Percentiles rank a stretch among this genome's conserved stretches.
Conservation (phyloP, 1,140 invertebrate species). For the Catajapyx aquilonaris region DNA sequence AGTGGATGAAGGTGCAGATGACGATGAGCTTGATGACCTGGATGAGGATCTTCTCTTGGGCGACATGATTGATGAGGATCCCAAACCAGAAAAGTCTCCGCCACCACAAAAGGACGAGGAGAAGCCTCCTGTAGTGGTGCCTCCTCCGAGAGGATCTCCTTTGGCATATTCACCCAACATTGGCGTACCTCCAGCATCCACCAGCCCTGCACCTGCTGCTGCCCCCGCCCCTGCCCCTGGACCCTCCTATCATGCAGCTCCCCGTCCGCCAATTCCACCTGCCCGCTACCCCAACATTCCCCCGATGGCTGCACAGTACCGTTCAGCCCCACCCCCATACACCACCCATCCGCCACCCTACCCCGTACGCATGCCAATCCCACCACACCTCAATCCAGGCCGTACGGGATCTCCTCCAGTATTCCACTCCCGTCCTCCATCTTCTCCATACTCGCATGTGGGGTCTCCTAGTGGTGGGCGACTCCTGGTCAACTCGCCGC, state of each 20-base stretch:
- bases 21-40: no score
- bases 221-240: slow-evolving; percentile 5
- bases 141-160: slow-evolving; percentile 28
- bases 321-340: no score
- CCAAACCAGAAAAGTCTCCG: no score
- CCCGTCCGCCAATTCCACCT: slow-evolving; percentile 1
- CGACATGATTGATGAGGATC: no score
- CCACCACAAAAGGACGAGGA: slow-evolving; percentile 8
- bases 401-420: slow-evolving; percentile 23
- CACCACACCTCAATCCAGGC: slow-evolving; percentile 18
- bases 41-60: no score
- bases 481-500: background rate
- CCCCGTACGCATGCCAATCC: slow-evolving; percentile 10
- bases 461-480: background rate
- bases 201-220: slow-evolving; percentile 20
- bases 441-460: slow-evolving; percentile 5
- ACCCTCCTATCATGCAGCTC: slow-evolving; percentile 10
- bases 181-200: no score
- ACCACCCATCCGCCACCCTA: no score
- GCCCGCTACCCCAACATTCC: no score
- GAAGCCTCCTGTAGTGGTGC: slow-evolving; percentile 31
- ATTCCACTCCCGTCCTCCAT: slow-evolving; percentile 22
- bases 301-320: no score
- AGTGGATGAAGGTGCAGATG: no score
- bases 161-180: slow-evolving; percentile 22